Conservation (phyloP, 2,888 invertebrate species). For the Dicyrtoma fusca region DNA sequence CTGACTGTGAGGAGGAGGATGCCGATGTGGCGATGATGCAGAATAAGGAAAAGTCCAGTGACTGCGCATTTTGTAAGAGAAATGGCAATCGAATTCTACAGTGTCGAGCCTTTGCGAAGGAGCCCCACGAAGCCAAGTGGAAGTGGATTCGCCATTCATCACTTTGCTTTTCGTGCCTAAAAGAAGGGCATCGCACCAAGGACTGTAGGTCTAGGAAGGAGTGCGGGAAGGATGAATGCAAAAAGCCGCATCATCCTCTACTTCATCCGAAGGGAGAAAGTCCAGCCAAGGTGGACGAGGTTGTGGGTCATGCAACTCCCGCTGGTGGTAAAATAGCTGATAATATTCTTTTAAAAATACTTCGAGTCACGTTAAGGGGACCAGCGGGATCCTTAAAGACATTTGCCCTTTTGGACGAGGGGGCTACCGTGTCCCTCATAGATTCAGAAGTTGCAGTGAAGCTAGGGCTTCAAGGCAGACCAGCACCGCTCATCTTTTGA, state of each 20-base stretch:
- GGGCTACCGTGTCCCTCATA: background rate
- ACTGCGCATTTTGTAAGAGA: no score
- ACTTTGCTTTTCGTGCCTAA: constrained; percentile 30
- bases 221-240: constrained; percentile 32
- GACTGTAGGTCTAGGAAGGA: background rate
- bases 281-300: background rate
- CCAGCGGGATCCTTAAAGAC: background rate
- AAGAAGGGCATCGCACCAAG: background rate
- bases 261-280: constrained; percentile 24
- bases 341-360: background rate
- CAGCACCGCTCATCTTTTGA: background rate
- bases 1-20: no score
- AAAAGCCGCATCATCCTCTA: constrained; percentile 25
- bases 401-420: constrained; percentile 18
- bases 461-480: background rate
- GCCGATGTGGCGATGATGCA: no score
- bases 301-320: background rate
- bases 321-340: background rate
- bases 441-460: background rate
- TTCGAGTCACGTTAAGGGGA: constrained; percentile 3
- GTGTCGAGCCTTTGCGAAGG: background rate
- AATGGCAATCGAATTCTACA: no score
- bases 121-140: background rate
- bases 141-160: no score
- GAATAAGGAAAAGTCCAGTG: background rate